phyloP scores from a whole-genome alignment of 2,113 vertebrate species.

The Panthera tigris region DNA sequence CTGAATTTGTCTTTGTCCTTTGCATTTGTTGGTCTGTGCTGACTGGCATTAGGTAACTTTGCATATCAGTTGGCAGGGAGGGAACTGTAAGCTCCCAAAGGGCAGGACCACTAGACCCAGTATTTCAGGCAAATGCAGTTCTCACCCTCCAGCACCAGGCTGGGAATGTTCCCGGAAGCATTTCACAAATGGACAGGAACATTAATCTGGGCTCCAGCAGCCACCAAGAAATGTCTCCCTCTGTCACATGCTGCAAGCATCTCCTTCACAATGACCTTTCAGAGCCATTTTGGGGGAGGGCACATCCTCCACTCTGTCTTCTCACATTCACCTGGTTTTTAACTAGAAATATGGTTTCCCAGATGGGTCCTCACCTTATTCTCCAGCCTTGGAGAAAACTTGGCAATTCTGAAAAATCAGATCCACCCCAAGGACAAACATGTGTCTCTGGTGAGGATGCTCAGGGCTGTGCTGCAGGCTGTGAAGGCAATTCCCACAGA shows the following conservation, averaged over 20 bases:
- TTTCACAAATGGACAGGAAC: neutral
- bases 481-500: slow-evolving; percentile 24
- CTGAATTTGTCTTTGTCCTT: neutral
- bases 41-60: neutral
- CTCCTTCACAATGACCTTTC: slow-evolving; percentile 8
- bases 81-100: neutral
- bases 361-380: neutral
- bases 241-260: neutral
- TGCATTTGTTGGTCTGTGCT: neutral
- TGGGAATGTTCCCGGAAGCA: neutral
- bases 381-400: neutral
- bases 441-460: neutral
- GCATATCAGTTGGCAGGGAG: neutral
- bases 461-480: neutral
- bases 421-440: slow-evolving; percentile 1
- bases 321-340: neutral
- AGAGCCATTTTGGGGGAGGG: neutral
- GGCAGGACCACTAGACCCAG: neutral
- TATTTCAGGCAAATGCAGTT: neutral
- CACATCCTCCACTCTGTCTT: neutral
- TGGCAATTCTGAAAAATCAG: slow-evolving; percentile 41
- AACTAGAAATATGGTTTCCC: slow-evolving; percentile 35
- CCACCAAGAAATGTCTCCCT: neutral
- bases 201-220: neutral
- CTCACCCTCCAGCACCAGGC: neutral